These are phyloP conservation scores for Cyrtodaria siliqua DNA, from an alignment of 2,888 invertebrate species.

Conservation along the genomic window DNA sequence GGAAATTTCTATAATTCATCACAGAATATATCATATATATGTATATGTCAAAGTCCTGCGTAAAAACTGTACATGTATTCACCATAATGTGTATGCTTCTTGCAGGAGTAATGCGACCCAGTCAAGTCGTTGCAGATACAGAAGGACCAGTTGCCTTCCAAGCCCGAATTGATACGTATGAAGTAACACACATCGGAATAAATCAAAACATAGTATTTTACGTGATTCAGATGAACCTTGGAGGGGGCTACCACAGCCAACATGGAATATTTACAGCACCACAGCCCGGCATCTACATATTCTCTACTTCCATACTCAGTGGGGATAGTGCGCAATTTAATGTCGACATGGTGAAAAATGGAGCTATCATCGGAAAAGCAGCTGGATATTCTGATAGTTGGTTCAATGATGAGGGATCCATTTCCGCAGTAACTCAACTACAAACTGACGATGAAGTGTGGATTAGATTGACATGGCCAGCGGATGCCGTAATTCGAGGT, in stretches of 20 bases:
- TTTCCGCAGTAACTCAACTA: not conserved
- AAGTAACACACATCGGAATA: not conserved
- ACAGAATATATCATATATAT: too few relatives aligned
- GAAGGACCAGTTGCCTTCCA: slow-evolving; percentile 6
- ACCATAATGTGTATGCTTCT: too few relatives aligned
- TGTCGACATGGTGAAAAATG: not conserved
- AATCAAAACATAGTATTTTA: not conserved
- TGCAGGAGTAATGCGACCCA: too few relatives aligned
- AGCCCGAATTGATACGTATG: not conserved
- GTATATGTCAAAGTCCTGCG: too few relatives aligned
- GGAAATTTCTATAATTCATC: too few relatives aligned
- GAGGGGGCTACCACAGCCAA: not conserved
- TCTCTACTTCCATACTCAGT: slow-evolving; percentile 2
- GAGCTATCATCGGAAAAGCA: not conserved
- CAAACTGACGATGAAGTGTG: not conserved
- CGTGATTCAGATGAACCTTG: not conserved
- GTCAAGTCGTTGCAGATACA: too few relatives aligned
- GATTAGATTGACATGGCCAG: not conserved
- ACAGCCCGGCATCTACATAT: not conserved
- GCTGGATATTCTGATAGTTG: not conserved
- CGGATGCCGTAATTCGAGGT: not conserved
- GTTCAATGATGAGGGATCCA: not conserved
- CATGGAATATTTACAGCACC: slow-evolving; percentile 2
- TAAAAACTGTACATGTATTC: too few relatives aligned
- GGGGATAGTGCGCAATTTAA: not conserved